phyloP scores from a whole-genome alignment of 2,888 invertebrate species.

The Anorthoa munda region DNA sequence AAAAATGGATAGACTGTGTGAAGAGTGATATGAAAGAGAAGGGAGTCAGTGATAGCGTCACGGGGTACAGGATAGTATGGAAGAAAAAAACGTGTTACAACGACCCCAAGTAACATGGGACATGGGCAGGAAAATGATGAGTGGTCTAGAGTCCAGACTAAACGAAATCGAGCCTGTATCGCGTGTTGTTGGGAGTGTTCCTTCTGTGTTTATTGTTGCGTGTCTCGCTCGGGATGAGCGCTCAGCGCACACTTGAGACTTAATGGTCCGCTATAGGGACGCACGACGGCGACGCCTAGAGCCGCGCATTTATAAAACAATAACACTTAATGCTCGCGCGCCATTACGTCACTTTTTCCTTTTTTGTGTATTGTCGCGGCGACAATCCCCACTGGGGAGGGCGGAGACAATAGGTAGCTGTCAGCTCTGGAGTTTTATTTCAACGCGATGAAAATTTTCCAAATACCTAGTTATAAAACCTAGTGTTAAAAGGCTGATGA shows the following conservation, averaged over 20 bases:
- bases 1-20: no score
- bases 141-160: background rate
- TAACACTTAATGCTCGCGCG: constrained; percentile 67
- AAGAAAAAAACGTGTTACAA: no score
- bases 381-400: constrained; percentile 7
- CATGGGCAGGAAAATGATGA: no score
- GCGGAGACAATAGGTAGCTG: background rate
- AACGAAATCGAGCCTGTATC: background rate
- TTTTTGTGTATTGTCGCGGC: constrained; percentile 25
- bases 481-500: no score
- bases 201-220: background rate
- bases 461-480: background rate
- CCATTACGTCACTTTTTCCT: constrained; percentile 54
- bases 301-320: constrained; percentile 69
- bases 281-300: constrained; percentile 42
- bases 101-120: no score
- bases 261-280: constrained; percentile 5
- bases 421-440: no score
- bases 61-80: no score
- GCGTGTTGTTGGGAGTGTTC: background rate
- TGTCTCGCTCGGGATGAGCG: background rate
- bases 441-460: background rate
- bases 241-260: background rate
- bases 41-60: no score
- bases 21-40: no score